These are phyloP conservation scores for Lota lota DNA, from an alignment of 2,113 vertebrate species.

Conservation along the genomic window DNA sequence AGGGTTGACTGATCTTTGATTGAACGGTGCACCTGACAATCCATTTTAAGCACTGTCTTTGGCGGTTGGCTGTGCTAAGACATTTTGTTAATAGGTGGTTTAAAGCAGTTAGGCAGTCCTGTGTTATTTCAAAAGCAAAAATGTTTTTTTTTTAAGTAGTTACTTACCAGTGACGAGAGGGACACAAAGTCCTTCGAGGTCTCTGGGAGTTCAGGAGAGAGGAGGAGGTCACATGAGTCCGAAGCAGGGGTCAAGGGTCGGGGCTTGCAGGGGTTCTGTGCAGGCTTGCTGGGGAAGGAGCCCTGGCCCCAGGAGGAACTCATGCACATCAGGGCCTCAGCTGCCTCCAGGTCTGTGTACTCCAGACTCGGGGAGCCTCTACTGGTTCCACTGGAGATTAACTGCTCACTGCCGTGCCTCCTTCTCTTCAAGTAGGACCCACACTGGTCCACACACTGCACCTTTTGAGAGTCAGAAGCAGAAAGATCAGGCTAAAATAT, in stretches of 20 bases:
- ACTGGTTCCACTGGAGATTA: constrained; percentile 66
- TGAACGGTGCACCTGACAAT: no score
- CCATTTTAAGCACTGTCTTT: no score
- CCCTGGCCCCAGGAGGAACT: constrained; percentile 92
- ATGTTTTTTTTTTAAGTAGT: not conserved
- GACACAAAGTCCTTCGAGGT: constrained; percentile 86
- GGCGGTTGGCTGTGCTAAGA: no score
- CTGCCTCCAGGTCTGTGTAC: constrained; percentile 93
- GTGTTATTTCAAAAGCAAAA: not conserved
- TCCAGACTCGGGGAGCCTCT: constrained; percentile 67
- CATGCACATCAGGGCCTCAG: constrained; percentile 94
- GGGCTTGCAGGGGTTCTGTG: constrained; percentile 66
- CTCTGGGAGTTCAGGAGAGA: constrained; percentile 68
- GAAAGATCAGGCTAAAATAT: constrained; percentile 1
- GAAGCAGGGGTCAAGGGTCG: constrained; percentile 93
- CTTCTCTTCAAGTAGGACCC: constrained; percentile 80
- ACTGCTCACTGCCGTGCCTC: constrained; percentile 83
- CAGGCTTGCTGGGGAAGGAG: constrained; percentile 51
- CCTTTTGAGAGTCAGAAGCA: constrained; percentile 60
- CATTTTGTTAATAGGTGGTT: no score
- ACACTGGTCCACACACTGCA: constrained; percentile 78
- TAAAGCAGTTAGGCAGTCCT: not conserved
- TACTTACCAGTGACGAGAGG: constrained; percentile 89
- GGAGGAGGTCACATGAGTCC: constrained; percentile 86
- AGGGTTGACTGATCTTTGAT: not conserved